Evolutionary conservation across 2,113 vertebrate species (phyloP).

Genomic region (Epinephelus moara): DNA sequence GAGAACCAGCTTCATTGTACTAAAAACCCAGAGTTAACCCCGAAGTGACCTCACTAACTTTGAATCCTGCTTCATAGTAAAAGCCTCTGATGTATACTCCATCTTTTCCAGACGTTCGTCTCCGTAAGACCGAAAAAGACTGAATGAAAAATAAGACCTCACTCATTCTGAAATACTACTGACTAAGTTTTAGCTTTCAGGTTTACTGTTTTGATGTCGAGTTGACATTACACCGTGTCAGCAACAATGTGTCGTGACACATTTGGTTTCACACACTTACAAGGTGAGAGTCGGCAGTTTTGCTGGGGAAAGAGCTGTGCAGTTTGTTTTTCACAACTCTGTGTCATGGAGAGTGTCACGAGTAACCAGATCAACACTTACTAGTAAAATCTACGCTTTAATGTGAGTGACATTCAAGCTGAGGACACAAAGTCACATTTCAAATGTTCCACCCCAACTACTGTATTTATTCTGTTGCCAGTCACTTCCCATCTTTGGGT

Average conservation of each 20-base stretch:
- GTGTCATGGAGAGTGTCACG: conserved; percentile 45
- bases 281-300: conserved; percentile 61
- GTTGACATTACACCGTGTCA: conserved; percentile 60
- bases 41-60: no score
- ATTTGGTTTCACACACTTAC: conserved; percentile 48
- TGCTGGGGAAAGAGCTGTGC: conserved; percentile 50
- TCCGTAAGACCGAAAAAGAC: neutral
- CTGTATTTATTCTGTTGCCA: neutral
- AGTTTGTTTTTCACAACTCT: conserved; percentile 58
- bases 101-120: neutral
- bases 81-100: no score
- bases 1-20: no score
- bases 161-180: neutral
- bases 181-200: conserved; percentile 23
- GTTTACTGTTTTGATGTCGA: conserved; percentile 47
- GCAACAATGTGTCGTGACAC: conserved; percentile 68
- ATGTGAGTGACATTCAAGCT: neutral
- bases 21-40: no score
- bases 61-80: no score
- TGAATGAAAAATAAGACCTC: neutral
- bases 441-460: neutral
- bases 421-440: neutral
- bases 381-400: conserved; percentile 13
- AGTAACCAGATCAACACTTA: conserved; percentile 32
- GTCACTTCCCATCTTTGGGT: neutral